phyloP scores from a whole-genome alignment of 2,888 invertebrate genomes.

The Petrolisthes manimaculis region DNA sequence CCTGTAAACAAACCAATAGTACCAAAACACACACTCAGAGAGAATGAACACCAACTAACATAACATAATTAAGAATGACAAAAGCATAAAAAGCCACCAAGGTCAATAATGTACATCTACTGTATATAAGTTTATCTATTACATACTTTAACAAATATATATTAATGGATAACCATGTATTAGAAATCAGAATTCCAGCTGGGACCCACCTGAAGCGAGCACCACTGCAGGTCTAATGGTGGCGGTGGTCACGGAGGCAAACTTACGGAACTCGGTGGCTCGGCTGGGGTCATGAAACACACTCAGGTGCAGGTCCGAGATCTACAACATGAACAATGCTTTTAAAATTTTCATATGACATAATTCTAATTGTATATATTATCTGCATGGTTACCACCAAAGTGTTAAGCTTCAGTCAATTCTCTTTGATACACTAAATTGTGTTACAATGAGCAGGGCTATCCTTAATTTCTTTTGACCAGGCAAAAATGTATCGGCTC shows the following conservation, averaged over 20 bases:
- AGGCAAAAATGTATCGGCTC: no score
- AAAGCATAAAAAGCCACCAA: neutral
- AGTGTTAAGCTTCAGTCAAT: no score
- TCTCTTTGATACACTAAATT: no score
- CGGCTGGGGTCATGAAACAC: constrained; percentile 82
- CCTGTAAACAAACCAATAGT: constrained; percentile 70
- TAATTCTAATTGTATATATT: no score
- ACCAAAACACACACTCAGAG: no score
- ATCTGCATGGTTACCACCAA: no score
- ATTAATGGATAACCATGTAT: neutral
- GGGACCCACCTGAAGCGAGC: constrained; percentile 80
- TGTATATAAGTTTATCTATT: neutral
- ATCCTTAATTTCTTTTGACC: no score
- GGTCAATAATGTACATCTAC: neutral
- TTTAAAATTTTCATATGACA: no score
- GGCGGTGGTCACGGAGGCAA: constrained; percentile 81
- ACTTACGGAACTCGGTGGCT: constrained; percentile 82
- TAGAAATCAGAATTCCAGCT: no score
- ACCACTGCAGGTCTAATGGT: constrained; percentile 82
- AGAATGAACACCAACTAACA: no score
- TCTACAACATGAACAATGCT: constrained; percentile 72
- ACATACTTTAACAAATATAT: neutral
- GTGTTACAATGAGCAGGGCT: no score
- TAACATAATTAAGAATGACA: neutral
- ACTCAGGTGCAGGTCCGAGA: constrained; percentile 91